A percentile compares a stretch with the other conserved stretches of the same genome.
Conservation (phyloP, 1,140 invertebrate species). For the Drosophila erecta region DNA sequence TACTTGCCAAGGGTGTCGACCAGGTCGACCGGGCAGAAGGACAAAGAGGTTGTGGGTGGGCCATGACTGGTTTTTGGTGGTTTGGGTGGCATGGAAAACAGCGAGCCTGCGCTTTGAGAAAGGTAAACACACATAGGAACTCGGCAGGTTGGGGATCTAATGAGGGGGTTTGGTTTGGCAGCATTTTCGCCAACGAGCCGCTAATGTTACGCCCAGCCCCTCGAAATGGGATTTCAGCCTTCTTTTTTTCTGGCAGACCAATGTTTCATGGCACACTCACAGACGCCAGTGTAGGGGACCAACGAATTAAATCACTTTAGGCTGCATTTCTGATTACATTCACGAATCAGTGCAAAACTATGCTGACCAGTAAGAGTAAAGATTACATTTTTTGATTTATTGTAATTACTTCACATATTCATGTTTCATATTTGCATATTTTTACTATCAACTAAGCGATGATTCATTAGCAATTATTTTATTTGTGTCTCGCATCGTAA, state of each 20-base stretch:
- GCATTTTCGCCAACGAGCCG: slow-evolving; percentile 58
- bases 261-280: slow-evolving; percentile 18
- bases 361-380: too few relatives aligned
- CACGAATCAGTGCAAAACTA: too few relatives aligned
- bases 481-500: slow-evolving; percentile 8
- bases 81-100: slow-evolving; percentile 24
- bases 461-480: slow-evolving; percentile 2
- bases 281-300: neutral
- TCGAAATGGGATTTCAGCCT: neutral
- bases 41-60: slow-evolving; percentile 1
- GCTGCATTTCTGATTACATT: too few relatives aligned
- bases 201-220: slow-evolving; percentile 52
- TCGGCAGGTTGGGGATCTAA: slow-evolving; percentile 12
- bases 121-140: slow-evolving; percentile 44
- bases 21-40: slow-evolving; percentile 5
- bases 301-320: too few relatives aligned
- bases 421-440: too few relatives aligned
- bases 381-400: too few relatives aligned
- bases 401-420: too few relatives aligned
- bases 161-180: slow-evolving; percentile 14
- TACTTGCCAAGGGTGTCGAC: slow-evolving; percentile 24
- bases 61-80: neutral
- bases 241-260: neutral
- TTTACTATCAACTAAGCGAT: neutral
- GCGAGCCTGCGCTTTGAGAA: slow-evolving; percentile 36